Evolutionary conservation across 2,888 invertebrate genomes (phyloP).

Genomic region (Drosophila antonietae): DNA sequence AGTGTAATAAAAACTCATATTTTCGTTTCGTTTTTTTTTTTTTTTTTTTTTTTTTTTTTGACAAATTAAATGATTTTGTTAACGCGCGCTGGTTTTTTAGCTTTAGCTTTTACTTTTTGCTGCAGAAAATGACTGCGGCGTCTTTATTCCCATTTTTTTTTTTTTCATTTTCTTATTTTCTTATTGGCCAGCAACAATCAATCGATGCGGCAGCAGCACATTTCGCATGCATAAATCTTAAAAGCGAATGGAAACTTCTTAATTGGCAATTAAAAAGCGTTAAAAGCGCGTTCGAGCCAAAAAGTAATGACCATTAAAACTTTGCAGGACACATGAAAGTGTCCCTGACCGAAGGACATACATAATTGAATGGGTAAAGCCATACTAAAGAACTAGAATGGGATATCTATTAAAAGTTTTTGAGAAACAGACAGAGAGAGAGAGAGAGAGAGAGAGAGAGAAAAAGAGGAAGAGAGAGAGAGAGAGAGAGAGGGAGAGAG

Average conservation of each 20-base stretch:
- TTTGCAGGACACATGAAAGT: conserved; percentile 32
- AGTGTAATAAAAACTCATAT: conserved; percentile 75
- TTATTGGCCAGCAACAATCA: conserved; percentile 46
- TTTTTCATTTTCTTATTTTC: background rate
- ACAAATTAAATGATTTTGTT: conserved; percentile 78
- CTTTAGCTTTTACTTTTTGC: conserved; percentile 57
- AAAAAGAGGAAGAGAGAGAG: too few relatives aligned
- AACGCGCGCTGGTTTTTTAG: conserved; percentile 63
- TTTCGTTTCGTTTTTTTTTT: conserved; percentile 46
- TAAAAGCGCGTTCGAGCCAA: conserved; percentile 34
- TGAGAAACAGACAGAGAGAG: background rate
- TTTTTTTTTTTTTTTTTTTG: conserved; percentile 21
- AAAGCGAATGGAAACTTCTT: conserved; percentile 54
- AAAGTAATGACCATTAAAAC: conserved; percentile 44
- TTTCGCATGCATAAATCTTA: conserved; percentile 43
- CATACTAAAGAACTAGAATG: background rate
- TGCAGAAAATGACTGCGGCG: conserved; percentile 19
- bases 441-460: background rate
- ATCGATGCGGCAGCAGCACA: conserved; percentile 49
- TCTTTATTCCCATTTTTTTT: background rate
- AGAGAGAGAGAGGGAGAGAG: background rate
- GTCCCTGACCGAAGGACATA: background rate
- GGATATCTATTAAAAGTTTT: background rate
- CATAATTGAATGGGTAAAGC: conserved; percentile 14
- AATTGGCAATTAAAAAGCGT: conserved; percentile 73